Evolutionary conservation across 1,140 invertebrate species (phyloP), one percentile per base, ranked within the genome.

Genomic region (Penaeus chinensis): DNA sequence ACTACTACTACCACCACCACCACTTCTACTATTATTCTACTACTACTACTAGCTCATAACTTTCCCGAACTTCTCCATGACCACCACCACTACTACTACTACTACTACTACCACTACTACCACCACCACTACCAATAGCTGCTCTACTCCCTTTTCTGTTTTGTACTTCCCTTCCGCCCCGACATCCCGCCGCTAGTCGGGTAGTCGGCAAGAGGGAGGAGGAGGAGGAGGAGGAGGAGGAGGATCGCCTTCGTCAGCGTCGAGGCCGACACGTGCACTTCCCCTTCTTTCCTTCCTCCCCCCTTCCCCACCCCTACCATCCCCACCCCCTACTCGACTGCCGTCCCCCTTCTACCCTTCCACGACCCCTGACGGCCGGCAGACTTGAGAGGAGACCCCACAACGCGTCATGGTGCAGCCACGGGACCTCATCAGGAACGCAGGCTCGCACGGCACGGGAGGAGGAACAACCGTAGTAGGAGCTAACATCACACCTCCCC

Each of bases 21-120:
- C 5, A 3, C 11, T 8, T 11, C 54, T 16, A 54, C 27, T 82
- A 61, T 78, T 87, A 74, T 24, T 13, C 81, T 83, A 16, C 63
- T 71, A 69, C 82, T 84, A 84, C 85, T 82, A 87, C 86, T 82
- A 83, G 80, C 83, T 65, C 86, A 86, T 86, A 86, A 86, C 84
- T 66, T 74, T 27, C 24, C 42, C 42, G 54, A 84, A 37, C 71
- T 54, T 16, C 54, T 80, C 84, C 84, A 81, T 86, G 84, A 86
- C 63, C 78, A 84, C 71, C n/a, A 84, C 76, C 24, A 86, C 85
- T 81, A 74, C 80, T 27, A 32, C 11, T 19, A 54, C 54, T 54
- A 54, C 71, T 76, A 71, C 78, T 74, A 74, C 71, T 16, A 74
- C 27, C n/a, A 74, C 69, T 32, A 74, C 69, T 5, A 74, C 77